Conservation (phyloP, 2,113 vertebrate species). For the Nannobrachium achirus region DNA sequence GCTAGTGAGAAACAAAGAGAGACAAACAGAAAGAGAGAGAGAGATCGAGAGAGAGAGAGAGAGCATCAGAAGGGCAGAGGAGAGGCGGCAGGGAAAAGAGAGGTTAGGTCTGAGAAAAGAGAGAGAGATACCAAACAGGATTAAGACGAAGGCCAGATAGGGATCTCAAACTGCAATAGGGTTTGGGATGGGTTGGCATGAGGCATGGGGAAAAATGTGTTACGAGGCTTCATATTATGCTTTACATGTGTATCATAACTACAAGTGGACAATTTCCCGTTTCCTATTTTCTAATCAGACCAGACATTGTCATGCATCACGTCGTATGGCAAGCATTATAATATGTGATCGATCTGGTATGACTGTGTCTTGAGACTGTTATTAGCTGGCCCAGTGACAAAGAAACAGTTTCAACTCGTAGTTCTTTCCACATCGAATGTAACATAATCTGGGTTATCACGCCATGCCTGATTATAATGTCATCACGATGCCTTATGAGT, state of each 20-base stretch:
- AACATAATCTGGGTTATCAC: not conserved
- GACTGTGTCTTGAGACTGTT: not conserved
- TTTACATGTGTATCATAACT: no score
- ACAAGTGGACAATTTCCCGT: no score
- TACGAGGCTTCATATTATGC: no score
- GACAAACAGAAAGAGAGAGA: not conserved
- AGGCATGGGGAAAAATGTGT: no score
- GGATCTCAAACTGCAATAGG: no score
- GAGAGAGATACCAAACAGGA: no score
- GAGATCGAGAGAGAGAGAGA: not conserved
- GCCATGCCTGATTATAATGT: not conserved
- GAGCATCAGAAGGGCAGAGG: not conserved
- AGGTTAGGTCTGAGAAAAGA: constrained; percentile 9
- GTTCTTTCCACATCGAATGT: not conserved
- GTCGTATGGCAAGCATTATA: not conserved
- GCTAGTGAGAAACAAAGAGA: not conserved
- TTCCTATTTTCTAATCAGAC: not conserved
- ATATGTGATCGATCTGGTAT: not conserved
- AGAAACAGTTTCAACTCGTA: no score
- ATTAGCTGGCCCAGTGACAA: not conserved
- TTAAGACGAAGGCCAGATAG: no score
- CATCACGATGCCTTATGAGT: not conserved
- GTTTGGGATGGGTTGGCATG: no score
- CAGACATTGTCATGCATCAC: not conserved
- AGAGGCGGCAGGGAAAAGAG: constrained; percentile 1